Evolutionary conservation across 2,888 invertebrate species (phyloP), one percentile per base, ranked within the genome.

Genomic region (Agrilus cyanescens): DNA sequence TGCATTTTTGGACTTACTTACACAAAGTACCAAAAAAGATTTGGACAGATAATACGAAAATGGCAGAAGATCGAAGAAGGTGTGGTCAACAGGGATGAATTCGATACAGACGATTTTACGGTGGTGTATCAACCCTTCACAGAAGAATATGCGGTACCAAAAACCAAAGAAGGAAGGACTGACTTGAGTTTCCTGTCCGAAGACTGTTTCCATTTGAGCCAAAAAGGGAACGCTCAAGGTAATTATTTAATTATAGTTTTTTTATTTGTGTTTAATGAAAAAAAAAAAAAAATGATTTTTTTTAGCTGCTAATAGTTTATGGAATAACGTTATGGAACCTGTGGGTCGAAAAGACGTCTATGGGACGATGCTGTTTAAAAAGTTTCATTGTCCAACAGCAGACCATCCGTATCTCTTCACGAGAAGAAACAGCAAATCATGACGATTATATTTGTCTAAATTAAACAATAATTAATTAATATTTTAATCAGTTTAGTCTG

Each of bases 181-280:
- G 77, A 79, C 58, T 63, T 66, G 32, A 60, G 68, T 1, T 75
- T 68, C 56, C 58, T 77, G 37, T 72, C 78, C 0, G 58, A 61
- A 31, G 80, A 80, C 56, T 80, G 80, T 56, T 80, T 80, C 51
- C 80, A 80, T 56, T 60, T 76, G 5, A 77, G 75, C 49, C 78
- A 80, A 55, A 75, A 71, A 51, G 67, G 69, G 12, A 71, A 77
- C 47, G 75, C 77, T 2, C 56, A 62, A 61, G 66, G 77, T 76
- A 61, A 65, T 61, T 53, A 38, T 40, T 25, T 29, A 36, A 30
- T 41, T 16, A 18, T 37, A 18, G 34, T 8, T 12, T 38, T 37
- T 32, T 29, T 42, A 40, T 16, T 18, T 41, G 32, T 41, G 34
- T 47, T 39, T 39, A 18, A 31, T 31, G 41, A 12, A 34, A 12